A percentile compares a stretch with the other conserved stretches of the same genome.
Evolutionary conservation across 2,113 vertebrate species (phyloP).

Genomic region (Madoqua kirkii): DNA sequence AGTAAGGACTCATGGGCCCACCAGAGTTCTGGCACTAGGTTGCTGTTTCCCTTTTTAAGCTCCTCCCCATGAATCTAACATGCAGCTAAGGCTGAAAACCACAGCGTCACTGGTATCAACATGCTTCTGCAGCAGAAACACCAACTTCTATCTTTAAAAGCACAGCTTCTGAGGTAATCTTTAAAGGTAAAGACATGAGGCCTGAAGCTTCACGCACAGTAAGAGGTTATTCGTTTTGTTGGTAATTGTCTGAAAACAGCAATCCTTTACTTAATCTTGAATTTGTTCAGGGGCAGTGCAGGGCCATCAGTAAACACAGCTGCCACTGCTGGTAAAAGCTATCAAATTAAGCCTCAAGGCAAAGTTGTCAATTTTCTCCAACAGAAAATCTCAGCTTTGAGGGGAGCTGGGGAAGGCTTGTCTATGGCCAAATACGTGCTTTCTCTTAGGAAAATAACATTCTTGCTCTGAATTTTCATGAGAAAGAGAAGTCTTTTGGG

Average conservation of each 20-base stretch:
- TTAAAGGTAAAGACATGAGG: neutral
- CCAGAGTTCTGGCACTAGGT: neutral
- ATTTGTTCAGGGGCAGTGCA: neutral
- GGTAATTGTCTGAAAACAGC: neutral
- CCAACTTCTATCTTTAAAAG: neutral
- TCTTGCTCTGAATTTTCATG: slow-evolving; percentile 39
- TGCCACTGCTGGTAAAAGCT: slow-evolving; percentile 35
- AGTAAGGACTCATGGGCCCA: neutral
- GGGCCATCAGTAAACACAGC: slow-evolving; percentile 39
- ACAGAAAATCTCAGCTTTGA: slow-evolving; percentile 30
- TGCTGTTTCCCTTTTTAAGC: neutral
- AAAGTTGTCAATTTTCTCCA: slow-evolving; percentile 48
- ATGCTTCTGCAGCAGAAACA: neutral
- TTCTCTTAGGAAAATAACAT: slow-evolving; percentile 25
- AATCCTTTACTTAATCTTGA: slow-evolving; percentile 1
- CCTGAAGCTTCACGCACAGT: neutral
- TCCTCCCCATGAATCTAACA: neutral
- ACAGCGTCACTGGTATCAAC: neutral
- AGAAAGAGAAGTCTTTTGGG: neutral
- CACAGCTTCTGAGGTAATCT: neutral
- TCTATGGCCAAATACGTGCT: neutral
- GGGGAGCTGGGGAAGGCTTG: neutral
- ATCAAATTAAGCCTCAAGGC: slow-evolving; percentile 31
- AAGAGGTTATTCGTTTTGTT: neutral
- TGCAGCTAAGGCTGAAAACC: neutral